Conservation (phyloP, 2,888 invertebrate species). For the Beris morrisii region DNA sequence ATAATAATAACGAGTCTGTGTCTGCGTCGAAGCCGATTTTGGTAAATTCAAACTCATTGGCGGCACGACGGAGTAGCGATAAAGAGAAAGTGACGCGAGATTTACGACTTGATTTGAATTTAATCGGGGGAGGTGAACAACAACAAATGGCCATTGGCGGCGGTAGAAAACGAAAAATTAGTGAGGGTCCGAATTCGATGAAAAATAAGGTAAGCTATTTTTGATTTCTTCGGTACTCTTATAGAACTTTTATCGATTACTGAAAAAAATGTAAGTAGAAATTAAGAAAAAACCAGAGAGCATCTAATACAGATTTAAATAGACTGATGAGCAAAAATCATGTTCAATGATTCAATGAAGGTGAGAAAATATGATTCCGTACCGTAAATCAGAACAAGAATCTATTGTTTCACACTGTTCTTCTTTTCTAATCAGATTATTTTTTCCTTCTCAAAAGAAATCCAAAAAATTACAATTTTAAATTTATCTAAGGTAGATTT, state of each 20-base stretch:
- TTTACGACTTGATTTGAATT: conserved; percentile 51
- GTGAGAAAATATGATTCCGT: too few relatives aligned
- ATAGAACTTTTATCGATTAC: too few relatives aligned
- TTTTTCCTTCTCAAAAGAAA: too few relatives aligned
- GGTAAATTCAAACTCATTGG: neutral
- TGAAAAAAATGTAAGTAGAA: too few relatives aligned
- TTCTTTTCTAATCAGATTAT: too few relatives aligned
- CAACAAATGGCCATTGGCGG: conserved; percentile 41
- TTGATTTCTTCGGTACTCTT: conserved; percentile 14
- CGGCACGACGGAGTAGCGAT: conserved; percentile 35
- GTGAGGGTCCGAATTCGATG: conserved; percentile 53
- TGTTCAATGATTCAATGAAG: too few relatives aligned
- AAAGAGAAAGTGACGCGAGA: conserved; percentile 51
- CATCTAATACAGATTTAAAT: conserved; percentile 31
- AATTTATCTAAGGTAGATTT: too few relatives aligned
- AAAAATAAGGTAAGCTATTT: conserved; percentile 52
- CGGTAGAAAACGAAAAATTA: conserved; percentile 53
- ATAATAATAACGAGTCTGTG: neutral
- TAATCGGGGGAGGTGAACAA: conserved; percentile 33
- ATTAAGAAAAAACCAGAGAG: too few relatives aligned
- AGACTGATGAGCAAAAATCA: too few relatives aligned
- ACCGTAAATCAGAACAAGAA: too few relatives aligned
- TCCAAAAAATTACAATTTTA: too few relatives aligned
- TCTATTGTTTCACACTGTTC: too few relatives aligned
- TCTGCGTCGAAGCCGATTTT: neutral